phyloP scores from a whole-genome alignment of 2,888 invertebrate species.

The Morpho achilles region DNA sequence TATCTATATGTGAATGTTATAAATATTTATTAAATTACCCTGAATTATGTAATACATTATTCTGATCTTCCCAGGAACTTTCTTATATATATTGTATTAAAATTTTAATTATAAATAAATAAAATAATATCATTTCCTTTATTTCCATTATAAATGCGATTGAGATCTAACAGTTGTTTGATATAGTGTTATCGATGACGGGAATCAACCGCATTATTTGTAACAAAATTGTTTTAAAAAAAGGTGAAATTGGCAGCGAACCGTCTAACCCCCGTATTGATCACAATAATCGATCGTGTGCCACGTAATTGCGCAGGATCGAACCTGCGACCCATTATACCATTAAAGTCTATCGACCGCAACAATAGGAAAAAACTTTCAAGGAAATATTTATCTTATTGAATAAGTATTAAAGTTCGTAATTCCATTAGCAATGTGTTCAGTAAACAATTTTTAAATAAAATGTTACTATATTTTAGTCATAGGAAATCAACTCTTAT shows the following conservation, averaged over 20 bases:
- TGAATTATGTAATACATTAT: no score
- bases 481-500: no score
- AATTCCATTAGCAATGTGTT: conserved; percentile 6
- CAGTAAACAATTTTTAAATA: conserved; percentile 8
- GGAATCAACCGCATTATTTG: conserved; percentile 55
- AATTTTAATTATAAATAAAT: no score
- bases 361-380: conserved; percentile 48
- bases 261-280: conserved; percentile 78
- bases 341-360: conserved; percentile 73
- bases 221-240: conserved; percentile 63
- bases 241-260: conserved; percentile 74
- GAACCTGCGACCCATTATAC: conserved; percentile 75
- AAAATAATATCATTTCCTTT: no score
- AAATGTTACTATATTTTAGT: no score
- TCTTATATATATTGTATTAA: no score
- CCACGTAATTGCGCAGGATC: conserved; percentile 75
- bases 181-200: conserved; percentile 51
- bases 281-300: conserved; percentile 79
- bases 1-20: no score
- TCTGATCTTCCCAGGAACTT: no score
- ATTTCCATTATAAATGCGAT: not conserved
- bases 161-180: conserved; percentile 25
- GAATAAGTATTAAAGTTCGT: conserved; percentile 8
- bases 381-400: conserved; percentile 21
- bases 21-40: no score